These are phyloP conservation scores for Tachystola acroxantha DNA, from an alignment of 2,888 invertebrate species.

Conservation along the genomic window DNA sequence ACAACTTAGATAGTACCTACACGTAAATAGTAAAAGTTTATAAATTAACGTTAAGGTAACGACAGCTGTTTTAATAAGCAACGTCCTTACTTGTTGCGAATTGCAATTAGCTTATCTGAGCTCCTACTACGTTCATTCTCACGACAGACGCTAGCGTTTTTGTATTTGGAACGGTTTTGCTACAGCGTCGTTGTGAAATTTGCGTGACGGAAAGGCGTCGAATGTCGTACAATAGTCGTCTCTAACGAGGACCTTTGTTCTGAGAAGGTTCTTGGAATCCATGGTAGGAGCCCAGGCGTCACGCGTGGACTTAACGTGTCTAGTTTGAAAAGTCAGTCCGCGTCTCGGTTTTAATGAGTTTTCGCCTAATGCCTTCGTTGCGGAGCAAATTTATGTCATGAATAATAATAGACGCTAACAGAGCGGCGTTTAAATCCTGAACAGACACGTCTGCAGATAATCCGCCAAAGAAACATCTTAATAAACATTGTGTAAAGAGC, in stretches of 20 bases:
- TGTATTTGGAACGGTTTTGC: too few relatives aligned
- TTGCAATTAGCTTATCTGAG: slow-evolving; percentile 51
- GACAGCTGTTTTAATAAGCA: slow-evolving; percentile 65
- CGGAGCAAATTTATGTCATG: slow-evolving; percentile 74
- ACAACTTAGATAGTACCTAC: slow-evolving; percentile 9
- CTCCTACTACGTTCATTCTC: neutral
- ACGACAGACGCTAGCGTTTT: too few relatives aligned
- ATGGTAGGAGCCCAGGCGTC: slow-evolving; percentile 32
- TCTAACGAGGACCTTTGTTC: neutral
- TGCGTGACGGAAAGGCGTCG: too few relatives aligned
- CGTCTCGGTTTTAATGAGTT: slow-evolving; percentile 76
- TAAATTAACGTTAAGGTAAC: slow-evolving; percentile 57
- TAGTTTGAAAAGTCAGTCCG: slow-evolving; percentile 74
- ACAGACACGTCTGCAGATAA: slow-evolving; percentile 63
- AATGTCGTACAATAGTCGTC: too few relatives aligned
- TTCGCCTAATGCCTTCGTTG: slow-evolving; percentile 72
- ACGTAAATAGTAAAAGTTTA: slow-evolving; percentile 37
- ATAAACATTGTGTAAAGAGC: slow-evolving; percentile 60
- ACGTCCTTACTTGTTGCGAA: slow-evolving; percentile 57
- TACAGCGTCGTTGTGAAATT: too few relatives aligned
- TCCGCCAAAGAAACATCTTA: slow-evolving; percentile 58
- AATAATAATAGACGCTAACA: slow-evolving; percentile 70
- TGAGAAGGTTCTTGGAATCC: neutral
- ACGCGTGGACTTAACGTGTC: slow-evolving; percentile 76
- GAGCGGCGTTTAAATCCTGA: slow-evolving; percentile 66